Conservation (phyloP, 2,888 invertebrate species). For the Meandrusa payeni region DNA sequence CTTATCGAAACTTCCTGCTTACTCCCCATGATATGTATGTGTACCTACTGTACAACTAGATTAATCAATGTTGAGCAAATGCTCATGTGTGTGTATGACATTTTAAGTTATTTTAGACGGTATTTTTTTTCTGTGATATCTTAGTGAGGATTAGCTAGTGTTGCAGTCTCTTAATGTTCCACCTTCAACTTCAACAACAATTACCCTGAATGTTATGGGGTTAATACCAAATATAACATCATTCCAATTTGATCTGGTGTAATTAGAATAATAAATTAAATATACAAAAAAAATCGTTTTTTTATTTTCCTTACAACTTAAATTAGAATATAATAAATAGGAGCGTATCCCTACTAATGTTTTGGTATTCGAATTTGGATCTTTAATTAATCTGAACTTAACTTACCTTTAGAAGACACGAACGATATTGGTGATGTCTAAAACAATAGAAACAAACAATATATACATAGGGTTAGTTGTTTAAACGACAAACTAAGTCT, state of each 20-base stretch:
- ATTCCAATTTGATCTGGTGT: constrained; percentile 27
- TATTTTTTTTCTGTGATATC: constrained; percentile 74
- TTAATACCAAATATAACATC: constrained; percentile 18
- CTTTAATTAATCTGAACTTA: too few relatives aligned
- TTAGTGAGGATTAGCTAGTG: constrained; percentile 60
- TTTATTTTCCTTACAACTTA: too few relatives aligned
- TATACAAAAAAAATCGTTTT: too few relatives aligned
- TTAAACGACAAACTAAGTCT: too few relatives aligned
- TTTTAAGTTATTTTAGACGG: constrained; percentile 37
- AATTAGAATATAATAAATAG: too few relatives aligned
- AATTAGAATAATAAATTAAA: constrained; percentile 17
- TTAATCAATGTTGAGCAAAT: constrained; percentile 30
- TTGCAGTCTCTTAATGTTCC: constrained; percentile 13
- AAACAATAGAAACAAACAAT: too few relatives aligned
- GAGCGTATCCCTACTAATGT: too few relatives aligned
- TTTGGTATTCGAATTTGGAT: too few relatives aligned
- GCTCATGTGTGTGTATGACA: constrained; percentile 27
- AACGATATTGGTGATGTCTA: too few relatives aligned
- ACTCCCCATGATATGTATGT: neutral
- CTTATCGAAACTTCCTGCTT: constrained; percentile 2
- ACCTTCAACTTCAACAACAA: constrained; percentile 6
- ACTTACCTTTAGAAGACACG: too few relatives aligned
- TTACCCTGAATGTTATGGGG: neutral
- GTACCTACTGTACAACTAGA: constrained; percentile 11
- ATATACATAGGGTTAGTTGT: too few relatives aligned